phyloP scores from a whole-genome alignment of 2,113 vertebrate species.

The Stigmatopora nigra region DNA sequence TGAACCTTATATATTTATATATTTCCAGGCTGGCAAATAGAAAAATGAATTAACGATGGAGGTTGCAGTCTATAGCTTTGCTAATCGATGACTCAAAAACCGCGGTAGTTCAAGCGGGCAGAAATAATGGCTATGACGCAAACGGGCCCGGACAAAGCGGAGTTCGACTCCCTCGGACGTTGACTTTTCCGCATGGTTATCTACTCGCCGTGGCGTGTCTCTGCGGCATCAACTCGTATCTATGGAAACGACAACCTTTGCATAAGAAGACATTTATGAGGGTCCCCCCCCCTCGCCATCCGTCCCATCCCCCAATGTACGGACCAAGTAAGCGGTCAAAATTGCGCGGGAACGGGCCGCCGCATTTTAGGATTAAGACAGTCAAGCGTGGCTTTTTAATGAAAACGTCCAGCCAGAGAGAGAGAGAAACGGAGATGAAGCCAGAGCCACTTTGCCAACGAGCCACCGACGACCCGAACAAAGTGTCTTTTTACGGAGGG shows the following conservation, averaged over 20 bases:
- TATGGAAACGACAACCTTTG: constrained; percentile 35
- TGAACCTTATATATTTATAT: no score
- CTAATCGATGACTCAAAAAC: no score
- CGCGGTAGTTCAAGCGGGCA: no score
- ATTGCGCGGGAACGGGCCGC: constrained; percentile 55
- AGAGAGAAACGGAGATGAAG: constrained; percentile 18
- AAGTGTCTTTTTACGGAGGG: constrained; percentile 47
- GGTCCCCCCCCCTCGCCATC: constrained; percentile 8
- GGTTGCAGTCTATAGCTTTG: no score
- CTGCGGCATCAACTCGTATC: constrained; percentile 30
- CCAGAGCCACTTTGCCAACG: constrained; percentile 19
- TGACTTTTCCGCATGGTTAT: constrained; percentile 56
- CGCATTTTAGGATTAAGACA: constrained; percentile 68
- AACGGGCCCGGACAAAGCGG: no score
- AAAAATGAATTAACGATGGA: no score
- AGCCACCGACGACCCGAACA: constrained; percentile 38
- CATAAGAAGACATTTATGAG: constrained; percentile 36
- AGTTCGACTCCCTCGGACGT: constrained; percentile 34
- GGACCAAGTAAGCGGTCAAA: constrained; percentile 63
- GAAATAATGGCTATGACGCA: no score
- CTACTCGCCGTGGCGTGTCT: constrained; percentile 43
- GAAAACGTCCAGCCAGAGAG: constrained; percentile 57
- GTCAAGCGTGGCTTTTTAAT: constrained; percentile 76
- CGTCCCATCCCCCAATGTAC: constrained; percentile 63
- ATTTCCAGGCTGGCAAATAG: no score